Evolutionary conservation across 2,113 vertebrate genomes (phyloP).

Genomic region (Pomatostomus ruficeps): DNA sequence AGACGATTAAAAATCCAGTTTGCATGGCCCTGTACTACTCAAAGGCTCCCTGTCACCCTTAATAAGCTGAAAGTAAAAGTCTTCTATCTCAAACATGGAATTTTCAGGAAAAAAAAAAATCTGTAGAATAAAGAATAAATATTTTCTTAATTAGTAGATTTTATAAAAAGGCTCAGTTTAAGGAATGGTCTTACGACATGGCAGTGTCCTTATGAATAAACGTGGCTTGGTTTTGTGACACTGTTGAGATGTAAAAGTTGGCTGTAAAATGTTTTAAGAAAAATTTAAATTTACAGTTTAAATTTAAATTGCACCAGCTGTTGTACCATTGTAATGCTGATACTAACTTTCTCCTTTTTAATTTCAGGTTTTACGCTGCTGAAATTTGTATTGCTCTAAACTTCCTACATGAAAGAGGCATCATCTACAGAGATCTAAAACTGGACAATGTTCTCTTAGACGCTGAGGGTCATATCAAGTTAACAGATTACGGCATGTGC

Average conservation of each 20-base stretch:
- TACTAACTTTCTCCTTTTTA: background rate
- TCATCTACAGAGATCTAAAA: slow-evolving; percentile 97
- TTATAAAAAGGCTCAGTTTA: background rate
- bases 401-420: slow-evolving; percentile 97
- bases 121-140: background rate
- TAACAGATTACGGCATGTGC: slow-evolving; percentile 99
- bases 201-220: background rate
- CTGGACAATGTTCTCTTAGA: slow-evolving; percentile 98
- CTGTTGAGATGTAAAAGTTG: background rate
- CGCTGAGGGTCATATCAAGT: slow-evolving; percentile 94
- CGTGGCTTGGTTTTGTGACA: background rate
- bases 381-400: slow-evolving; percentile 98
- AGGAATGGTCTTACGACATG: background rate
- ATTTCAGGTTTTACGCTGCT: slow-evolving; percentile 92
- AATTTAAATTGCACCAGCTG: background rate
- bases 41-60: background rate
- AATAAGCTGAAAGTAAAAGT: background rate
- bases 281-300: too few relatives aligned
- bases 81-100: background rate
- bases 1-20: background rate
- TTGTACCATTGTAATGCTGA: background rate
- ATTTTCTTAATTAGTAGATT: background rate
- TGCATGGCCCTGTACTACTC: background rate
- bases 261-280: background rate
- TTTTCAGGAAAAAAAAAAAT: background rate